Conservation (phyloP, 2,797 vertebrate species). For the Falco novaeseelandiae region DNA sequence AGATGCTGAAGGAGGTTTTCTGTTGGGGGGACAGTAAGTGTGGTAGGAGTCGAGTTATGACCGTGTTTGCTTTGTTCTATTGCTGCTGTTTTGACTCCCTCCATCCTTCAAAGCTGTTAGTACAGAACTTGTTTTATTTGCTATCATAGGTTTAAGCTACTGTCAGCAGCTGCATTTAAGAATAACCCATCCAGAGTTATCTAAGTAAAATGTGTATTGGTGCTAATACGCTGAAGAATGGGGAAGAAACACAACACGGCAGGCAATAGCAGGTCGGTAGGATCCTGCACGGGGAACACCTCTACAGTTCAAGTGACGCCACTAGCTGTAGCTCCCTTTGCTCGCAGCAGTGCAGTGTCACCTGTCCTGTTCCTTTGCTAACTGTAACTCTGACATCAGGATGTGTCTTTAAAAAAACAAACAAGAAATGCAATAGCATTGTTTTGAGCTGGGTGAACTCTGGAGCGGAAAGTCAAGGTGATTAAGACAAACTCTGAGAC, state of each 20-base stretch:
- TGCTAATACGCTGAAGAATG: neutral
- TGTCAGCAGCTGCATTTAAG: neutral
- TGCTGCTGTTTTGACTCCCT: neutral
- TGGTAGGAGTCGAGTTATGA: neutral
- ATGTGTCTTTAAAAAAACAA: neutral
- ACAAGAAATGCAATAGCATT: neutral
- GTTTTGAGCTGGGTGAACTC: slow-evolving; percentile 29
- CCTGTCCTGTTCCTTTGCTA: neutral
- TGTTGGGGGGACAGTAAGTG: neutral
- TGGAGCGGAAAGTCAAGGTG: slow-evolving; percentile 24
- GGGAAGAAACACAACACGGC: neutral
- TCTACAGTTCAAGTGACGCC: neutral
- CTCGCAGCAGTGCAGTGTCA: neutral
- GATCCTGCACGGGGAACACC: neutral
- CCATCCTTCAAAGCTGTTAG: neutral
- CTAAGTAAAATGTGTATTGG: neutral
- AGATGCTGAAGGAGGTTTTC: neutral
- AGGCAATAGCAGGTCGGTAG: neutral
- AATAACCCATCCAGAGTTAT: neutral
- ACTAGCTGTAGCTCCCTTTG: neutral
- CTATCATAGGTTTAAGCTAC: neutral
- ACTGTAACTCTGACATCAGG: neutral
- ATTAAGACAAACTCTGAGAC: neutral
- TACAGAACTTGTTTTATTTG: neutral
- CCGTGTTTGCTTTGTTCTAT: neutral